Evolutionary conservation across 92 coral and sea anemone species (phyloP).

Genomic region (Actinernus sp.): DNA sequence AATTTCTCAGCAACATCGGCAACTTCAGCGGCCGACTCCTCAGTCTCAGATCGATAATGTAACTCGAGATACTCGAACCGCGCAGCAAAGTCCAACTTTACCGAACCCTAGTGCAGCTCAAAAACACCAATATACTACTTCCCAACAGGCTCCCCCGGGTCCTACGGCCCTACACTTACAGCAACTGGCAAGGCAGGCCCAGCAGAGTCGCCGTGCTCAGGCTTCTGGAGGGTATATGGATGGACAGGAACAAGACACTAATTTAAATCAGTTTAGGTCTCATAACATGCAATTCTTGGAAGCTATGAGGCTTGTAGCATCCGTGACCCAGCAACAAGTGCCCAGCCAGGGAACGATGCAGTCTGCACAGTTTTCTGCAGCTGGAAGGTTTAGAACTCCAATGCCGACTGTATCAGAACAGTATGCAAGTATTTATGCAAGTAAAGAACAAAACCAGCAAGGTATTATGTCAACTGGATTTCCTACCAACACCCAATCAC

Average conservation of each 20-base stretch:
- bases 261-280: slow-evolving; percentile 5
- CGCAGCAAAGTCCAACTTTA: slow-evolving; percentile 20
- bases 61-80: slow-evolving; percentile 13
- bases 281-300: slow-evolving; percentile 38
- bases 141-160: slow-evolving; percentile 35
- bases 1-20: slow-evolving; percentile 50
- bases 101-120: slow-evolving; percentile 18
- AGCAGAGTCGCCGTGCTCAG: slow-evolving; percentile 24
- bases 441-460: slow-evolving; percentile 39
- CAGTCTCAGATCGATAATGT: slow-evolving; percentile 29
- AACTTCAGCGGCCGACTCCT: slow-evolving; percentile 50
- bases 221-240: slow-evolving; percentile 20
- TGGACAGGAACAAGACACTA: slow-evolving; percentile 28
- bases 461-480: slow-evolving; percentile 50
- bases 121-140: slow-evolving; percentile 17
- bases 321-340: slow-evolving; percentile 32
- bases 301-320: slow-evolving; percentile 15
- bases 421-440: slow-evolving; percentile 29
- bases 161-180: slow-evolving; percentile 73
- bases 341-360: slow-evolving; percentile 19
- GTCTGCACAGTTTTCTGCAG: slow-evolving; percentile 28
- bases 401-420: slow-evolving; percentile 22
- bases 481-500: slow-evolving; percentile 23
- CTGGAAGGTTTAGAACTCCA: slow-evolving; percentile 21
- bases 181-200: slow-evolving; percentile 85